Conservation (phyloP, 2,888 invertebrate genomes). For the Phragmatobia fuliginosa region DNA sequence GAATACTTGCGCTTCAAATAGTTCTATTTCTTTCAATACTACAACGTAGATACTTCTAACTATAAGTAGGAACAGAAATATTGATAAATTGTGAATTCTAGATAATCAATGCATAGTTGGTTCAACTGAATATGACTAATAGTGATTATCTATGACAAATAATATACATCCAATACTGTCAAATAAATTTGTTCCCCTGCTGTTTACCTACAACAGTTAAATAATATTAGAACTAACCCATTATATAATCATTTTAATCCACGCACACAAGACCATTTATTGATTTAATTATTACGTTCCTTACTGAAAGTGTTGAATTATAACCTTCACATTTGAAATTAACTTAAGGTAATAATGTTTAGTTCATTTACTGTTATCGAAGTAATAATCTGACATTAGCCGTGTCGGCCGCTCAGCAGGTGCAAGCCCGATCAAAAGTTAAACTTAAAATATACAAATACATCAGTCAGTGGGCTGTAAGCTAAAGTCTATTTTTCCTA, state of each 20-base stretch:
- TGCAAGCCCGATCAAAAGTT: slow-evolving; percentile 68
- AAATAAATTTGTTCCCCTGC: slow-evolving; percentile 56
- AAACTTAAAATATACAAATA: slow-evolving; percentile 80
- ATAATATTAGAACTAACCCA: slow-evolving; percentile 44
- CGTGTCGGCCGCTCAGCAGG: slow-evolving; percentile 39
- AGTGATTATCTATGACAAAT: slow-evolving; percentile 36
- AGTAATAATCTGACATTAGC: slow-evolving; percentile 31
- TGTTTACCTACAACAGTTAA: slow-evolving; percentile 39
- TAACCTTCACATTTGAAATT: slow-evolving; percentile 29
- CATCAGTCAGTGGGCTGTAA: slow-evolving; percentile 81
- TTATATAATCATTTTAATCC: slow-evolving; percentile 33
- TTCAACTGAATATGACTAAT: slow-evolving; percentile 36
- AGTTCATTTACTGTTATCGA: slow-evolving; percentile 32
- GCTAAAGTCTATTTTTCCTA: slow-evolving; percentile 64
- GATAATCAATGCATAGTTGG: slow-evolving; percentile 19
- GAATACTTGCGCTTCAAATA: slow-evolving; percentile 15
- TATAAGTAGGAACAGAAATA: slow-evolving; percentile 34
- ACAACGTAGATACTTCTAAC: slow-evolving; percentile 32
- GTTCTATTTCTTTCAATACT: slow-evolving; percentile 28
- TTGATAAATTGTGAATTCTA: slow-evolving; percentile 22
- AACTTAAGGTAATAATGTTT: slow-evolving; percentile 33
- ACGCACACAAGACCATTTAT: slow-evolving; percentile 31
- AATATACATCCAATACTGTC: slow-evolving; percentile 53
- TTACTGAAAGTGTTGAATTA: slow-evolving; percentile 34
- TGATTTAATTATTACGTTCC: slow-evolving; percentile 38